These are phyloP conservation scores for Stenchaetothrips biformis DNA, from an alignment of 2,888 invertebrate genomes.

Conservation along the genomic window DNA sequence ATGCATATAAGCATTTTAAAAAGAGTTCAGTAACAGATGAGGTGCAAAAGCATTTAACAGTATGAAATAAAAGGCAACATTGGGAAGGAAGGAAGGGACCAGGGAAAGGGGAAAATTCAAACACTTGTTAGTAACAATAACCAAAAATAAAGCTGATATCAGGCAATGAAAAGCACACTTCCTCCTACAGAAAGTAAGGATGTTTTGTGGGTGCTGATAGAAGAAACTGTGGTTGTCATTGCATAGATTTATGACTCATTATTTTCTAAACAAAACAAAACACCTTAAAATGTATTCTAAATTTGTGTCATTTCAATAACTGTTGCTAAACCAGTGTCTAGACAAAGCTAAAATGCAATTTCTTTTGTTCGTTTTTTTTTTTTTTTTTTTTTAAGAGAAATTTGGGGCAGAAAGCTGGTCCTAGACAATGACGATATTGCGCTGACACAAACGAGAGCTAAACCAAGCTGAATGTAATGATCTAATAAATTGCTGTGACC, in stretches of 20 bases:
- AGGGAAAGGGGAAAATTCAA: constrained; percentile 22
- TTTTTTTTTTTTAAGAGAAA: no score
- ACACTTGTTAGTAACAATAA: constrained; percentile 28
- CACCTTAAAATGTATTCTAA: background rate
- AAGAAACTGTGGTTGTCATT: constrained; percentile 16
- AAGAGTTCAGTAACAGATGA: constrained; percentile 5
- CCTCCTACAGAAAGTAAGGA: background rate
- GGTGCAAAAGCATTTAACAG: background rate
- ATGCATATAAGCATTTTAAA: background rate
- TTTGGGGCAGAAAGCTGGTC: no score
- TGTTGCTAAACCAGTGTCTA: no score
- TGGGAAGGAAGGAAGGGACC: background rate
- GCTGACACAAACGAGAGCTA: no score
- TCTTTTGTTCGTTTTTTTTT: background rate
- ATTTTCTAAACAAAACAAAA: background rate
- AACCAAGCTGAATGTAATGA: no score
- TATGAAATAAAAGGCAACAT: constrained; percentile 24
- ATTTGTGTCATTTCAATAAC: no score
- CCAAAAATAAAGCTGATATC: constrained; percentile 27
- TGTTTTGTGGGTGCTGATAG: constrained; percentile 15
- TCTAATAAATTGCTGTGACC: no score
- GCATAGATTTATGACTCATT: background rate
- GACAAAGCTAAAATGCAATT: background rate
- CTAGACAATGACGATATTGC: no score
- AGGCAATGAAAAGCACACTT: constrained; percentile 20